These are phyloP conservation scores for Pelecanoides urinatrix DNA, from an alignment of 2,113 vertebrate species.

Conservation along the genomic window DNA sequence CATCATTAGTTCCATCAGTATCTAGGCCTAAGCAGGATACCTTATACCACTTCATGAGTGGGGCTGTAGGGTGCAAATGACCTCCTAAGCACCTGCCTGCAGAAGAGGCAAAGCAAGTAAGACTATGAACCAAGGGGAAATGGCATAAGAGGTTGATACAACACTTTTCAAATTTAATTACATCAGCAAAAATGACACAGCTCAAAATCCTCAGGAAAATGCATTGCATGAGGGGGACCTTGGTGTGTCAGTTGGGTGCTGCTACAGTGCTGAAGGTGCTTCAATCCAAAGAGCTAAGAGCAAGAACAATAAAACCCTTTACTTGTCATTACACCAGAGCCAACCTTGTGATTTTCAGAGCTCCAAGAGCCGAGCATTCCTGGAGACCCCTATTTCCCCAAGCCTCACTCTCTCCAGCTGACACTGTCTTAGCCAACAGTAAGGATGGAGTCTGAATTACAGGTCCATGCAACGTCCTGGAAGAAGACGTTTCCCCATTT, in stretches of 20 bases:
- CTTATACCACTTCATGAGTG: constrained; percentile 10
- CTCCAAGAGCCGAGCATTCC: neutral
- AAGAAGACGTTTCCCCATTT: neutral
- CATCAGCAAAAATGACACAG: neutral
- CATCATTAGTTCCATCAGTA: constrained; percentile 53
- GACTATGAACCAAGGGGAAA: neutral
- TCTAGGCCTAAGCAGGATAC: constrained; percentile 22
- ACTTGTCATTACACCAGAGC: neutral
- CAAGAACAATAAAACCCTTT: neutral
- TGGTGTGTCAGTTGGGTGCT: neutral
- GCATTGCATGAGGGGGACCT: neutral
- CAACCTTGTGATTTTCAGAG: neutral
- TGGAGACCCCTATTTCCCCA: neutral
- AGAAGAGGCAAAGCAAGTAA: neutral
- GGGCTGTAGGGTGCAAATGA: constrained; percentile 34
- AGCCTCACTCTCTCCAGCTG: neutral
- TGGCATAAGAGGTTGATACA: neutral
- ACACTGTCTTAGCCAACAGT: neutral
- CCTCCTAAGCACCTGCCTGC: constrained; percentile 15
- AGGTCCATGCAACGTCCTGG: neutral
- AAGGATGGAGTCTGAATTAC: neutral
- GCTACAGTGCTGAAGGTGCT: neutral
- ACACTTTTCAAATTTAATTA: neutral
- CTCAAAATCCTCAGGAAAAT: neutral
- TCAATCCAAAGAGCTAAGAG: neutral